Percentiles rank a stretch among this genome's conserved stretches.
These are phyloP conservation scores for Neuroscelio doddi DNA, from an alignment of 2,888 invertebrate species.

Conservation along the genomic window DNA sequence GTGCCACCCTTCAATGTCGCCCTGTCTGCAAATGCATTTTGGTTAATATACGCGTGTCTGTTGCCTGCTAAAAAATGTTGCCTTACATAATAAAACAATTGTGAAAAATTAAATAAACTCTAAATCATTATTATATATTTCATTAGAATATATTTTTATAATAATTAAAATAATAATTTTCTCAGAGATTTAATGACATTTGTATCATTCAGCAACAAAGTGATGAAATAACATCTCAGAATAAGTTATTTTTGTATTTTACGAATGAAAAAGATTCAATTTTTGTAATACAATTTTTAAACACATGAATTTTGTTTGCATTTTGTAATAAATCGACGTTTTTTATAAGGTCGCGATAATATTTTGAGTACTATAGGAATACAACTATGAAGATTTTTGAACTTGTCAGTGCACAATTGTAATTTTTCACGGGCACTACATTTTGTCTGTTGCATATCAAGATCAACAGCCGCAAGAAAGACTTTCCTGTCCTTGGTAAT, in stretches of 20 bases:
- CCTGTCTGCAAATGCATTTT: constrained; percentile 67
- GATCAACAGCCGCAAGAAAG: neutral
- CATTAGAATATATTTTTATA: no score
- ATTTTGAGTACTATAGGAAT: neutral
- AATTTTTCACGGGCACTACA: constrained; percentile 11
- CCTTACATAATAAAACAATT: constrained; percentile 42
- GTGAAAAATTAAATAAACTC: no score
- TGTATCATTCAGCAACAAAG: no score
- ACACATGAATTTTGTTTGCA: neutral
- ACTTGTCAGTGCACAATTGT: constrained; percentile 6
- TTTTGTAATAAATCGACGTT: no score
- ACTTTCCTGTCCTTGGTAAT: constrained; percentile 13
- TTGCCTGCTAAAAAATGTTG: constrained; percentile 64
- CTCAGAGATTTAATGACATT: no score
- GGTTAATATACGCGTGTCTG: constrained; percentile 58
- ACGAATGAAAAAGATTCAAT: no score
- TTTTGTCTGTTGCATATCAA: constrained; percentile 6
- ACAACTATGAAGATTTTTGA: no score
- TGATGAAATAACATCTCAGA: no score
- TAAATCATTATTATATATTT: no score
- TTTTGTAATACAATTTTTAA: constrained; percentile 7
- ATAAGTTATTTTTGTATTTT: no score
- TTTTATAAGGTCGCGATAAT: neutral
- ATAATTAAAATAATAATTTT: no score
- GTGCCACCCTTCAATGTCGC: constrained; percentile 69